Conservation (phyloP, 2,113 vertebrate species). For the Cyprinus carpio region DNA sequence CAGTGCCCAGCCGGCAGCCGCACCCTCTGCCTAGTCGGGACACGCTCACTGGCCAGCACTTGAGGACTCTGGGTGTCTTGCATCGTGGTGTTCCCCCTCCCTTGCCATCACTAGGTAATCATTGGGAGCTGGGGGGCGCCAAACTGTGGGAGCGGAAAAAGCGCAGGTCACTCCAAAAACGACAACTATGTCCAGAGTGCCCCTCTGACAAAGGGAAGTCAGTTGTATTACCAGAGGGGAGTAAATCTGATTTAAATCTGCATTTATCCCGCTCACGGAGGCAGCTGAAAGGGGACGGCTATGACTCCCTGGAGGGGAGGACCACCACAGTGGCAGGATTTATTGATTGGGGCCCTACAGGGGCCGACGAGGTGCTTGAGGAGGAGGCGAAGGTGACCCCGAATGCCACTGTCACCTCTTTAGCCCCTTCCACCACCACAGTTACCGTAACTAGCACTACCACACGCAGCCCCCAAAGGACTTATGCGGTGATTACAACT, state of each 20-base stretch:
- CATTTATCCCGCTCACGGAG: constrained; percentile 71
- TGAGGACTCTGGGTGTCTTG: constrained; percentile 73
- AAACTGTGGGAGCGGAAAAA: constrained; percentile 62
- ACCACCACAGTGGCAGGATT: constrained; percentile 79
- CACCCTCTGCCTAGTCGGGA: constrained; percentile 72
- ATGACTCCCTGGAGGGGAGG: constrained; percentile 73
- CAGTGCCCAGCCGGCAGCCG: constrained; percentile 66
- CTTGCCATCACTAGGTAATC: constrained; percentile 61
- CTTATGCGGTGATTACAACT: constrained; percentile 71
- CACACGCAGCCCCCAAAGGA: constrained; percentile 69
- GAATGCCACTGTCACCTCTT: constrained; percentile 70
- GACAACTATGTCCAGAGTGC: constrained; percentile 48
- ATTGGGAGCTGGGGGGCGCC: constrained; percentile 51
- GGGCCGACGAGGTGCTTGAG: constrained; percentile 70
- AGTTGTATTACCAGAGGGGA: constrained; percentile 56
- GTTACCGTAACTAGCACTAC: constrained; percentile 67
- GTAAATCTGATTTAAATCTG: constrained; percentile 57
- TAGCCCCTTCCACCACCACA: constrained; percentile 69
- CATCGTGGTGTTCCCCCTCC: constrained; percentile 67
- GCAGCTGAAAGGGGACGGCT: constrained; percentile 75
- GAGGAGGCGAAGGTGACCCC: constrained; percentile 62
- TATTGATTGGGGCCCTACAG: constrained; percentile 83
- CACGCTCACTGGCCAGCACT: constrained; percentile 67
- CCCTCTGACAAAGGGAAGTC: constrained; percentile 45
- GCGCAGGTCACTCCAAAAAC: constrained; percentile 41